These are phyloP conservation scores for Aricia artaxerxes DNA, from an alignment of 2,888 invertebrate species.

Conservation along the genomic window DNA sequence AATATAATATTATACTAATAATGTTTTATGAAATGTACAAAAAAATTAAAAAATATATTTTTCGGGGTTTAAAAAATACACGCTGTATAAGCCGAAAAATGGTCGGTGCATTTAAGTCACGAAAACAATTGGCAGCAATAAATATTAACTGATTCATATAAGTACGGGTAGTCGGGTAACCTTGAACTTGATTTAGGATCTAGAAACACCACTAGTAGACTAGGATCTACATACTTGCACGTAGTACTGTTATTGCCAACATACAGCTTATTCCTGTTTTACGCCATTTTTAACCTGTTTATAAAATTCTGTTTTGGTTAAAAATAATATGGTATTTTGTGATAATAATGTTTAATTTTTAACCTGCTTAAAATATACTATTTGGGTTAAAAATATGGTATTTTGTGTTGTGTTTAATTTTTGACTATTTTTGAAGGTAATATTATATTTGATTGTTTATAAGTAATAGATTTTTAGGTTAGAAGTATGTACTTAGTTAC, in stretches of 20 bases:
- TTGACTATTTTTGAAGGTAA: no score
- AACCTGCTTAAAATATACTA: not conserved
- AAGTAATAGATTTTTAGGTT: no score
- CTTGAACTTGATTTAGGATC: conserved; percentile 57
- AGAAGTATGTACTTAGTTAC: no score
- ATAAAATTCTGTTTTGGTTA: not conserved
- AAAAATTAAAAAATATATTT: not conserved
- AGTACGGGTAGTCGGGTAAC: conserved; percentile 38
- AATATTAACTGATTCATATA: conserved; percentile 28
- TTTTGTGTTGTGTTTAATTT: no score
- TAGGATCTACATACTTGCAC: conserved; percentile 21
- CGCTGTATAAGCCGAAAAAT: conserved; percentile 49
- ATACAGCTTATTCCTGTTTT: not conserved
- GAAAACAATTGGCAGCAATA: conserved; percentile 2
- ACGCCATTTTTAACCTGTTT: not conserved
- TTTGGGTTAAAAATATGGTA: no score
- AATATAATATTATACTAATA: not conserved
- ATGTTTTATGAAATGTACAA: no score
- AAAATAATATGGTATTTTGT: no score
- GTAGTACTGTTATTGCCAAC: not conserved
- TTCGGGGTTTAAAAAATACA: conserved; percentile 35
- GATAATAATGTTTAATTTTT: not conserved
- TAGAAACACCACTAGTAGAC: not conserved
- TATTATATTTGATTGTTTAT: no score
- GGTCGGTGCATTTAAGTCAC: conserved; percentile 45